Conservation (phyloP, 2,113 vertebrate species). For the Aix galericulata region DNA sequence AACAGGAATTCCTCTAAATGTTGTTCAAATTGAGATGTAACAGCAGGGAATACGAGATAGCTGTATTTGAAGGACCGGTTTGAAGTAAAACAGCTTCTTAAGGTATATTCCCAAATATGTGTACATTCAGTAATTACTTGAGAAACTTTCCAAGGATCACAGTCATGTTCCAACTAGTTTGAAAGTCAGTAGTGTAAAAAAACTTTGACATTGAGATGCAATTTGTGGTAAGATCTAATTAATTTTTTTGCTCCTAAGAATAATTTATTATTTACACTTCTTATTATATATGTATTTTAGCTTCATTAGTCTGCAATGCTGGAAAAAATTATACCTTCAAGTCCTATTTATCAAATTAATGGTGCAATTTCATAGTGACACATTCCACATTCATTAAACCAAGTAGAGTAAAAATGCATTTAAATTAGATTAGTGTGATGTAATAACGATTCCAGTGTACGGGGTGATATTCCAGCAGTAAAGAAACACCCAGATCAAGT, state of each 20-base stretch:
- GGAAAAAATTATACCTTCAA: slow-evolving; percentile 90
- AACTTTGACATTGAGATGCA: slow-evolving; percentile 82
- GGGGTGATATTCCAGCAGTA: slow-evolving; percentile 75
- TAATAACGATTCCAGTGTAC: slow-evolving; percentile 80
- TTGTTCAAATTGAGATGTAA: slow-evolving; percentile 47
- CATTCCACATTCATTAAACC: slow-evolving; percentile 88
- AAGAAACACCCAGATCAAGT: slow-evolving; percentile 71
- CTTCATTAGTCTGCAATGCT: slow-evolving; percentile 88
- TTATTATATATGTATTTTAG: slow-evolving; percentile 91
- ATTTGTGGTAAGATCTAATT: slow-evolving; percentile 86
- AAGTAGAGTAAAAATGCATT: slow-evolving; percentile 87
- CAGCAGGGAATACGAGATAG: slow-evolving; percentile 6
- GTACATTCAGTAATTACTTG: slow-evolving; percentile 47
- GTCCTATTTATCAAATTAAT: slow-evolving; percentile 91
- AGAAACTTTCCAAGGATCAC: slow-evolving; percentile 74
- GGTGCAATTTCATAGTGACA: slow-evolving; percentile 89
- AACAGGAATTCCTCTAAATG: slow-evolving; percentile 49
- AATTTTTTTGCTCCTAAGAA: slow-evolving; percentile 88
- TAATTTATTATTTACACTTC: slow-evolving; percentile 91
- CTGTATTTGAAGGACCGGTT: slow-evolving; percentile 40
- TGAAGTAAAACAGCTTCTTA: slow-evolving; percentile 46
- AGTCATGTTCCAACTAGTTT: slow-evolving; percentile 76
- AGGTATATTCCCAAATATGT: slow-evolving; percentile 49
- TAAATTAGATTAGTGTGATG: slow-evolving; percentile 89
- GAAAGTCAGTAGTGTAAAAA: slow-evolving; percentile 80